phyloP scores from a whole-genome alignment of 2,113 vertebrate species.

The Geococcyx californianus region DNA sequence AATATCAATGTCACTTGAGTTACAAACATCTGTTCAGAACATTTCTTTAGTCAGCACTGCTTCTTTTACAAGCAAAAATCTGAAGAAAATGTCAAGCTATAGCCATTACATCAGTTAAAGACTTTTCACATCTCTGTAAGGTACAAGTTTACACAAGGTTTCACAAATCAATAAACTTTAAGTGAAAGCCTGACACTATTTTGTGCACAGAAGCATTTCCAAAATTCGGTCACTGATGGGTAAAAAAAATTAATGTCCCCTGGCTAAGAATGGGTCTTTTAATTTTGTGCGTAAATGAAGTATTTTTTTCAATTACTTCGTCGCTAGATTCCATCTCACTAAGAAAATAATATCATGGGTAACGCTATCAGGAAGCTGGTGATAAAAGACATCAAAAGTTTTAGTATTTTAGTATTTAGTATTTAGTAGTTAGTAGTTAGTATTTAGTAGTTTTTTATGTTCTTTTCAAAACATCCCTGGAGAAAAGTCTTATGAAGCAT shows the following conservation, averaged over 20 bases:
- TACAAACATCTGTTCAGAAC: slow-evolving; percentile 70
- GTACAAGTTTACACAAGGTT: slow-evolving; percentile 33
- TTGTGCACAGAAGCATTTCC: background rate
- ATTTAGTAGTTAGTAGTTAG: no score
- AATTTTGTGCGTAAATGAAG: background rate
- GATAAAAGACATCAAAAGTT: background rate
- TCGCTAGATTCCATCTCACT: background rate
- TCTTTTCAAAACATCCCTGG: background rate
- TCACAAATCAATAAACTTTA: slow-evolving; percentile 32
- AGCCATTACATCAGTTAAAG: slow-evolving; percentile 57
- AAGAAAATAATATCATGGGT: background rate
- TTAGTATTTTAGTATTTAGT: no score
- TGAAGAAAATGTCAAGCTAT: slow-evolving; percentile 50
- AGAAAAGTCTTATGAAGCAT: background rate
- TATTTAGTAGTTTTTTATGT: no score
- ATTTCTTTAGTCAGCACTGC: slow-evolving; percentile 54
- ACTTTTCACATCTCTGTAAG: slow-evolving; percentile 58
- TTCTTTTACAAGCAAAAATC: slow-evolving; percentile 64
- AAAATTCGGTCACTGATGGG: background rate
- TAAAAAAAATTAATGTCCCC: background rate
- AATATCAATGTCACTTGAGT: background rate
- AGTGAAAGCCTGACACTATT: slow-evolving; percentile 26
- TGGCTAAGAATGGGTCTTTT: background rate
- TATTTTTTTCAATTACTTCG: background rate
- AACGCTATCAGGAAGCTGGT: background rate